phyloP scores from a whole-genome alignment of 2,888 invertebrate species.

The Thera britannica region DNA sequence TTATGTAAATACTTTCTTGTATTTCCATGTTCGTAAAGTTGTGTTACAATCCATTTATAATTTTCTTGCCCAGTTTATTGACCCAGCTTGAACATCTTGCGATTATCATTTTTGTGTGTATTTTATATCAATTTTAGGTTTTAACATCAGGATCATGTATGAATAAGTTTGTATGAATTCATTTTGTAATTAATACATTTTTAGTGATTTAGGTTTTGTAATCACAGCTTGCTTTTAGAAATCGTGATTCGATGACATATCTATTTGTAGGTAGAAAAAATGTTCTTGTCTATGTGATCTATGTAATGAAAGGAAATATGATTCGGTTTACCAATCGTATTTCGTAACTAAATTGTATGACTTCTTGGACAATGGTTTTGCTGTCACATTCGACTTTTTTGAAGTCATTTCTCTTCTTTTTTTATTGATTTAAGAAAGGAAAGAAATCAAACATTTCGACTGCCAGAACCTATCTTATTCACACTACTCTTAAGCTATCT shows the following conservation, averaged over 20 bases:
- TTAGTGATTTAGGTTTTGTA: constrained; percentile 41
- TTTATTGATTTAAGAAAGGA: constrained; percentile 16
- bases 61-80: constrained; percentile 52
- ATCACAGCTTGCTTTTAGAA: constrained; percentile 76
- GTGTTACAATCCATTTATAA: constrained; percentile 35
- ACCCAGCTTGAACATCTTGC: constrained; percentile 21
- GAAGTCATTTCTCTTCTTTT: constrained; percentile 23
- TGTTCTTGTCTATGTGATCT: constrained; percentile 72
- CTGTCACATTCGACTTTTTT: constrained; percentile 23
- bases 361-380: constrained; percentile 17
- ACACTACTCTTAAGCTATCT: constrained; percentile 79
- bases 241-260: constrained; percentile 83
- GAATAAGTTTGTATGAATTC: constrained; percentile 27
- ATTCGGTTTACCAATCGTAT: constrained; percentile 51
- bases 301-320: constrained; percentile 51
- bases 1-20: constrained; percentile 68
- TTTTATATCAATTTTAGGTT: constrained; percentile 10
- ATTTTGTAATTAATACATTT: constrained; percentile 35
- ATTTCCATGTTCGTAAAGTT: constrained; percentile 36
- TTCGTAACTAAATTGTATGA: constrained; percentile 38
- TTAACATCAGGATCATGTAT: constrained; percentile 9
- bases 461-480: constrained; percentile 53
- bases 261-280: constrained; percentile 78
- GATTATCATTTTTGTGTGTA: constrained; percentile 33
- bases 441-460: constrained; percentile 38